Percentiles rank a stretch among this genome's conserved stretches.
Evolutionary conservation across 1,140 invertebrate genomes (phyloP).

Genomic region (Tetraneura akinire): DNA sequence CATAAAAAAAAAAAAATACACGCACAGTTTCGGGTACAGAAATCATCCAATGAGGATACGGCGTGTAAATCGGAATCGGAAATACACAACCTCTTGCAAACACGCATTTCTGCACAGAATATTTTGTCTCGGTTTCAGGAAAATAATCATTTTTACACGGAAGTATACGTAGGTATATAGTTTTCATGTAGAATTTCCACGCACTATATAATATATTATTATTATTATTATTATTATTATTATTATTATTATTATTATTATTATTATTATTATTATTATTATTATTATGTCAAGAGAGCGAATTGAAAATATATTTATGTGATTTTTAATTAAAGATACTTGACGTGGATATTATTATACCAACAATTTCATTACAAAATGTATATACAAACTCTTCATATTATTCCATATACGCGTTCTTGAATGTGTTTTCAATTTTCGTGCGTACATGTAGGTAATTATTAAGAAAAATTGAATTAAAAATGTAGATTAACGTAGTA

Average conservation of each 20-base stretch:
- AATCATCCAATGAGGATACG: constrained; percentile 14
- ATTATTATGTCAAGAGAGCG: too few relatives aligned
- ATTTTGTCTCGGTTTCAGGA: background rate
- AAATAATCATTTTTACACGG: constrained; percentile 25
- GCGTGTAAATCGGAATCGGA: background rate
- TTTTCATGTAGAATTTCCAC: constrained; percentile 8
- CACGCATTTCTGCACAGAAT: background rate
- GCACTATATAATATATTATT: too few relatives aligned
- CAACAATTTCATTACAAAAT: background rate
- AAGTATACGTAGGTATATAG: background rate
- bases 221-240: too few relatives aligned
- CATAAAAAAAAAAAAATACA: too few relatives aligned
- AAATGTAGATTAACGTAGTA: too few relatives aligned
- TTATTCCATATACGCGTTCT: background rate
- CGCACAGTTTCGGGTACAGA: constrained; percentile 6
- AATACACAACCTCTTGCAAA: constrained; percentile 23
- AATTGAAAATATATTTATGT: constrained; percentile 34
- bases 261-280: too few relatives aligned
- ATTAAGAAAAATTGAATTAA: background rate
- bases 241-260: too few relatives aligned
- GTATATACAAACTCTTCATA: too few relatives aligned
- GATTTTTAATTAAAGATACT: constrained; percentile 34
- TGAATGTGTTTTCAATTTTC: too few relatives aligned
- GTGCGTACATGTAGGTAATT: too few relatives aligned
- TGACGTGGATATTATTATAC: background rate